Conservation (phyloP, 2,797 vertebrate genomes). For the Tangara arthus region DNA sequence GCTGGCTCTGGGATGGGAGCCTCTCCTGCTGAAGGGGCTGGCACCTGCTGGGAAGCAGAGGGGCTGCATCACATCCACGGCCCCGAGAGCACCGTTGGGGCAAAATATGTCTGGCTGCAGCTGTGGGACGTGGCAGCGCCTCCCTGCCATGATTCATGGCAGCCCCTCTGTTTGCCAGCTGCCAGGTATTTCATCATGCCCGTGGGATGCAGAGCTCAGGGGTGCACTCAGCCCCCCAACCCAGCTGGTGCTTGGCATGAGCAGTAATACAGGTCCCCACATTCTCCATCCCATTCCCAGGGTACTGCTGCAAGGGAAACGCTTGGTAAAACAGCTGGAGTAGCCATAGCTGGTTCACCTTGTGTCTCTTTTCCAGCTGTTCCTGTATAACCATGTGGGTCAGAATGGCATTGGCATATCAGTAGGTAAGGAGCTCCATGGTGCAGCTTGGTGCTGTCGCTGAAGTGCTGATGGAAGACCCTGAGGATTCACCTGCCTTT, state of each 20-base stretch:
- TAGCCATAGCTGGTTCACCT: not conserved
- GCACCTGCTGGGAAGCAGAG: fast-evolving
- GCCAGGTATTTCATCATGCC: not conserved
- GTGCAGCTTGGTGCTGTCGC: fast-evolving
- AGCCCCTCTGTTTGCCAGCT: not conserved
- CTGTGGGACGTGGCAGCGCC: fast-evolving
- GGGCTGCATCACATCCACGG: fast-evolving
- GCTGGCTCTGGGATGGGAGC: not conserved
- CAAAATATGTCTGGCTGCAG: not conserved
- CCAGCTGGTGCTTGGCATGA: not conserved
- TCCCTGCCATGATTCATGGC: not conserved
- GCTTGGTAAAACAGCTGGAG: not conserved
- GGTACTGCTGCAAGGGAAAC: not conserved
- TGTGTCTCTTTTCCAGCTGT: constrained; percentile 67
- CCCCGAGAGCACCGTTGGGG: fast-evolving
- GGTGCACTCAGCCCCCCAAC: not conserved
- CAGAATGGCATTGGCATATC: constrained; percentile 69
- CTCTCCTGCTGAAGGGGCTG: not conserved
- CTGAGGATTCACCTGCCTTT: not conserved
- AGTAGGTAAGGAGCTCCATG: constrained; percentile 58
- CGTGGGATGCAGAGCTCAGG: not conserved
- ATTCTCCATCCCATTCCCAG: not conserved
- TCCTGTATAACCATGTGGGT: constrained; percentile 76
- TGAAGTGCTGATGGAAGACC: not conserved
- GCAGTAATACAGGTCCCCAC: not conserved